These are phyloP conservation scores for Apocheima hispidaria DNA, from an alignment of 2,888 invertebrate genomes.

Conservation along the genomic window DNA sequence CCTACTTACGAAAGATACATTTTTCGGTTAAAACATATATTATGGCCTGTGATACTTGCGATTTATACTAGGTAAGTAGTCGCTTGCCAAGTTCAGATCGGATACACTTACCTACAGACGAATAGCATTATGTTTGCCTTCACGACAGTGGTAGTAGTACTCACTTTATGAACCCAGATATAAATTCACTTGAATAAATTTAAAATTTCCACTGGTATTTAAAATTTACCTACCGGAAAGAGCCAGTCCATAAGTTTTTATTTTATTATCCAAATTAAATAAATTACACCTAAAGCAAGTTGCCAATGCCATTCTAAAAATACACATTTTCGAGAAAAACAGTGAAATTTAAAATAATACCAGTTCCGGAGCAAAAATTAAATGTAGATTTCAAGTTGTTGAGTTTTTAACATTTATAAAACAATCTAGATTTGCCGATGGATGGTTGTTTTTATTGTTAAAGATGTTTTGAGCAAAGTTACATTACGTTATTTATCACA, in stretches of 20 bases:
- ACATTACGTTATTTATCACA: not conserved
- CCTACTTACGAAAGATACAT: too few species aligned
- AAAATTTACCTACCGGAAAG: not conserved
- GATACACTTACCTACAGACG: too few species aligned
- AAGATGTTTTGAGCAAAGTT: conserved; percentile 9
- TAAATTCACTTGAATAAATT: too few species aligned
- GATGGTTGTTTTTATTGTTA: conserved; percentile 59
- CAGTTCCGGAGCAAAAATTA: conserved; percentile 4
- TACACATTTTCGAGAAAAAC: conserved; percentile 25
- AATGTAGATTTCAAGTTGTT: not conserved
- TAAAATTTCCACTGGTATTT: not conserved
- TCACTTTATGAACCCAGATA: too few species aligned
- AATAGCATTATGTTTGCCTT: too few species aligned
- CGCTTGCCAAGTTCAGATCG: too few species aligned
- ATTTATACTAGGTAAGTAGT: too few species aligned
- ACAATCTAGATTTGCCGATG: conserved; percentile 51
- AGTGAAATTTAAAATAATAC: conserved; percentile 4
- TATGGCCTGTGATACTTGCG: too few species aligned
- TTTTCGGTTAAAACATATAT: too few species aligned
- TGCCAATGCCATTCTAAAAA: conserved; percentile 23
- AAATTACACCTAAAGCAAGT: conserved; percentile 1
- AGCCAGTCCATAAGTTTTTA: not conserved
- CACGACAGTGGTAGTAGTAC: too few species aligned
- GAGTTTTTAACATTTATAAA: conserved; percentile 19
- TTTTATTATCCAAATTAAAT: conserved; percentile 4